Evolutionary conservation across 2,797 vertebrate genomes (phyloP).

Genomic region (Eurystomus glaucurus): DNA sequence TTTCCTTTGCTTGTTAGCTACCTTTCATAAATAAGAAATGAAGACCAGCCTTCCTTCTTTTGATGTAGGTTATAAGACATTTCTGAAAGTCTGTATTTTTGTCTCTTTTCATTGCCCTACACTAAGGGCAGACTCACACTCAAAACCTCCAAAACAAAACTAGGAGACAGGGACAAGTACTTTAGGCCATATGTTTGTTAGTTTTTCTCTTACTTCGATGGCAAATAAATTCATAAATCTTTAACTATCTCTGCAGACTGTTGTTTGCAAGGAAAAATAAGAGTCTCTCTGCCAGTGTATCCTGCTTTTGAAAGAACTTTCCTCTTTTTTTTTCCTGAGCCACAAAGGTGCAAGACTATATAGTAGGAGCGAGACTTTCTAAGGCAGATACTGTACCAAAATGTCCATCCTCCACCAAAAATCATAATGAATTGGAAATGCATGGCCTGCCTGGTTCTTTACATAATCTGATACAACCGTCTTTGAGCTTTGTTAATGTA

Average conservation of each 20-base stretch:
- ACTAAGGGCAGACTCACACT: background rate
- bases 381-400: background rate
- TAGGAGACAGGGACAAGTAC: background rate
- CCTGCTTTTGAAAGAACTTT: background rate
- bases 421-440: background rate
- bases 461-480: background rate
- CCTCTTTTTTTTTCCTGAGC: background rate
- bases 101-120: background rate
- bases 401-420: background rate
- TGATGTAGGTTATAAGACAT: background rate
- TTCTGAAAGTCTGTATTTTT: background rate
- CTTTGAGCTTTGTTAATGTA: background rate
- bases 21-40: slow-evolving; percentile 53
- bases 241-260: background rate
- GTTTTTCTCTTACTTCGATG: background rate
- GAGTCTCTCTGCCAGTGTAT: background rate
- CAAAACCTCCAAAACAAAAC: background rate
- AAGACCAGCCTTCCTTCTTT: background rate
- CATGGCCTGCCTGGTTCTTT: background rate
- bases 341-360: background rate
- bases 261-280: background rate
- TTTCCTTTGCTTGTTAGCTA: slow-evolving; percentile 26
- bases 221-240: slow-evolving; percentile 4
- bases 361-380: background rate
- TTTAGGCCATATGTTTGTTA: background rate